Conservation (phyloP, 1,140 invertebrate genomes). For the Philaenus spumarius region DNA sequence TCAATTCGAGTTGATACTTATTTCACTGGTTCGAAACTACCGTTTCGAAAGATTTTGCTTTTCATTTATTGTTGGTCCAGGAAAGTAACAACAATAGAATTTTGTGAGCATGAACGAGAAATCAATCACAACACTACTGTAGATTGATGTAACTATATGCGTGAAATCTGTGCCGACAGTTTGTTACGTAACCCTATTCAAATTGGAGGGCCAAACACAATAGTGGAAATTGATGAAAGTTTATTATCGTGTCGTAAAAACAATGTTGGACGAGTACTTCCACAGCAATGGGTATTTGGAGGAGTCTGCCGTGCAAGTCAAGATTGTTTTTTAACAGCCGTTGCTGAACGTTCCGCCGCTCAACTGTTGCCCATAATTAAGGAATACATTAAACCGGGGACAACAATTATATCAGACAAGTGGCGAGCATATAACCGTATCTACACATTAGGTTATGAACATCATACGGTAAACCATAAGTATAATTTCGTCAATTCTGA, state of each 20-base stretch:
- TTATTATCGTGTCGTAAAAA: neutral
- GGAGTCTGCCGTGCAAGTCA: neutral
- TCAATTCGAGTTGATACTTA: neutral
- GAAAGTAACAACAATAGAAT: neutral
- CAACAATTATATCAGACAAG: constrained; percentile 2
- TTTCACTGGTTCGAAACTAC: neutral
- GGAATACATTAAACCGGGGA: neutral
- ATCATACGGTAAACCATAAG: neutral
- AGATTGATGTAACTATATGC: constrained; percentile 8
- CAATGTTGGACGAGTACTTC: too few relatives aligned
- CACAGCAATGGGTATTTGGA: neutral
- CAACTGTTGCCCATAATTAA: neutral
- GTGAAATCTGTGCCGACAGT: neutral
- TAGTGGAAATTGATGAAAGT: neutral
- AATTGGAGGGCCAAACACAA: too few relatives aligned
- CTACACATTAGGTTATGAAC: neutral
- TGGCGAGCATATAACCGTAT: neutral
- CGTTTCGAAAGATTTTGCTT: neutral
- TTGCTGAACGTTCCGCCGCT: neutral
- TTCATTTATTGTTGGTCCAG: constrained; percentile 12
- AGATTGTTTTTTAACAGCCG: neutral
- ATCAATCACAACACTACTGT: constrained; percentile 5
- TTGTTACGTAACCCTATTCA: too few relatives aligned
- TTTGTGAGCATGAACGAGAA: constrained; percentile 1
- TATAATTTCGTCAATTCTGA: too few relatives aligned